These are phyloP conservation scores for Leuciscus waleckii DNA, from an alignment of 2,797 vertebrate species.

Conservation along the genomic window DNA sequence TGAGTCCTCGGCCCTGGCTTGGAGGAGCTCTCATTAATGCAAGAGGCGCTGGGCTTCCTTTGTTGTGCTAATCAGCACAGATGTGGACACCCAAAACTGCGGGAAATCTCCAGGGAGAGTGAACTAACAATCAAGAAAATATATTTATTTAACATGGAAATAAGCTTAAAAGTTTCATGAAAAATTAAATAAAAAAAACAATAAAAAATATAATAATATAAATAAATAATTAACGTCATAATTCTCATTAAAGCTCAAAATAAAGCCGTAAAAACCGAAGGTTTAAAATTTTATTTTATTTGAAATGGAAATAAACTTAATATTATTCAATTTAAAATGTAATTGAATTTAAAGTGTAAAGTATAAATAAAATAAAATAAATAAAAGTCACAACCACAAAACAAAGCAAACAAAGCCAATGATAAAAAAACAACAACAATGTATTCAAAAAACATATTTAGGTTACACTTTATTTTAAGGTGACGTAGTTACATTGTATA, in stretches of 20 bases:
- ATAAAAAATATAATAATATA: background rate
- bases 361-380: background rate
- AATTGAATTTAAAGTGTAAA: background rate
- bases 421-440: background rate
- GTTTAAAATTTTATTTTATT: background rate
- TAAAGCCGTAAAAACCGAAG: background rate
- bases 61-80: slow-evolving; percentile 84
- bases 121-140: slow-evolving; percentile 34
- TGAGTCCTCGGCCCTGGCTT: slow-evolving; percentile 64
- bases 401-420: no score
- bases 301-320: background rate
- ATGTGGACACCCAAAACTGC: slow-evolving; percentile 80
- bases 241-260: background rate
- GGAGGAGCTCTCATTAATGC: slow-evolving; percentile 73
- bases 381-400: background rate
- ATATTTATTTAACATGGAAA: background rate
- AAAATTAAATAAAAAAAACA: background rate
- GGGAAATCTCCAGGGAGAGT: slow-evolving; percentile 62
- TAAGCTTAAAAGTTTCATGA: background rate
- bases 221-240: background rate
- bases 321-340: background rate
- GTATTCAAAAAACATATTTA: background rate
- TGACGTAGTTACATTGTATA: no score
- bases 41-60: slow-evolving; percentile 69
- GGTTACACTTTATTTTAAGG: no score